These are phyloP conservation scores for Dasysyrphus tricinctus DNA, from an alignment of 2,888 invertebrate genomes.

Conservation along the genomic window DNA sequence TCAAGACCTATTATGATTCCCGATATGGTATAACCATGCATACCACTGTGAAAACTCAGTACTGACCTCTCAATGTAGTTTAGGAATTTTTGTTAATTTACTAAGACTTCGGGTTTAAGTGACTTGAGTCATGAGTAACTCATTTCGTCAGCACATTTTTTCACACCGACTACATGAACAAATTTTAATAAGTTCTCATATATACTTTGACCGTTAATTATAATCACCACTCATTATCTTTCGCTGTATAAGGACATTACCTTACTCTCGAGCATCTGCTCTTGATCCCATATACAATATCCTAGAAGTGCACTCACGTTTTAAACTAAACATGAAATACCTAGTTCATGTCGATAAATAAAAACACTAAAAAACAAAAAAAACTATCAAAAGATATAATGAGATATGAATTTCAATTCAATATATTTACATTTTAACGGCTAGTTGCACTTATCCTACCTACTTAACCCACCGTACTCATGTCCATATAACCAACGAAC, in stretches of 20 bases:
- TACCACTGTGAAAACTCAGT: too few relatives aligned
- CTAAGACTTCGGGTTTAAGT: too few relatives aligned
- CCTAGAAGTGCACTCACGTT: slow-evolving; percentile 3
- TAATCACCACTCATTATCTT: not conserved
- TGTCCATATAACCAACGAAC: not conserved
- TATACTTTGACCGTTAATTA: slow-evolving; percentile 16
- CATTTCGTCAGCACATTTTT: not conserved
- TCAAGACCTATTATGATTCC: too few relatives aligned
- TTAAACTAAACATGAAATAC: not conserved
- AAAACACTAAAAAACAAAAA: not conserved
- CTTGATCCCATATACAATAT: not conserved
- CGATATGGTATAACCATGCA: too few relatives aligned
- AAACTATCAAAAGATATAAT: slow-evolving; percentile 55
- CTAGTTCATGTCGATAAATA: slow-evolving; percentile 41
- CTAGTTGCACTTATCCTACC: slow-evolving; percentile 35
- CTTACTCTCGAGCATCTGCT: slow-evolving; percentile 17
- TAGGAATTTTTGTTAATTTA: too few relatives aligned
- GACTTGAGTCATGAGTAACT: too few relatives aligned
- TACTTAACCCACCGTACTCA: not conserved
- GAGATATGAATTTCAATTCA: slow-evolving; percentile 33
- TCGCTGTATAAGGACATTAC: too few relatives aligned
- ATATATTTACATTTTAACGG: slow-evolving; percentile 66
- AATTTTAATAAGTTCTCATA: slow-evolving; percentile 9
- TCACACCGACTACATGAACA: not conserved
- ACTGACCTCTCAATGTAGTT: too few relatives aligned